Evolutionary conservation across 1,140 invertebrate species (phyloP).

Genomic region (Archivesica marissinica): DNA sequence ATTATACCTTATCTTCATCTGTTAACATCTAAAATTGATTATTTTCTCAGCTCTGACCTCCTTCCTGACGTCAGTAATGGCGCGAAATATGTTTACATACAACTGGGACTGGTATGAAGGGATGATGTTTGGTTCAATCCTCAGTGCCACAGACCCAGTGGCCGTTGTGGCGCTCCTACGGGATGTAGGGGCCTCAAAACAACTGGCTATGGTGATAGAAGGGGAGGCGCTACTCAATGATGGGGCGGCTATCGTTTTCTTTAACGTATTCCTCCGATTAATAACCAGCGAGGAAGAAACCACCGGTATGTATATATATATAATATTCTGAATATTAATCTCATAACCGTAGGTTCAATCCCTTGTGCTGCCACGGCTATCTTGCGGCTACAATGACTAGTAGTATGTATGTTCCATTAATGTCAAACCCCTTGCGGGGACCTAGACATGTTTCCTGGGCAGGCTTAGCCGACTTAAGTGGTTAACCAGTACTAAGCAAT

Average conservation of each 20-base stretch:
- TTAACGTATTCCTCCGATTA: conserved; percentile 76
- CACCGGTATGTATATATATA: conserved; percentile 59
- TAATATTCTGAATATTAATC: too few species aligned
- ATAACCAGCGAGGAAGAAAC: conserved; percentile 58
- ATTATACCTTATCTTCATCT: too few species aligned
- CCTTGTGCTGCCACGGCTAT: too few species aligned
- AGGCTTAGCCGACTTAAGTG: too few species aligned
- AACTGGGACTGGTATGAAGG: conserved; percentile 76
- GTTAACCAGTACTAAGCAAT: too few species aligned
- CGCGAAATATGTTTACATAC: conserved; percentile 79
- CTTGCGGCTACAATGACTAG: too few species aligned
- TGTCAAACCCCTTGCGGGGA: too few species aligned
- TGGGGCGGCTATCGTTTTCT: conserved; percentile 84
- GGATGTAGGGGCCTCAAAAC: conserved; percentile 83
- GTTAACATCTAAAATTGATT: too few species aligned
- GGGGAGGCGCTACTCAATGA: conserved; percentile 85
- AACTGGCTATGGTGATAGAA: conserved; percentile 83
- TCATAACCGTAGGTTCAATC: too few species aligned
- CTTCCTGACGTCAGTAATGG: conserved; percentile 80
- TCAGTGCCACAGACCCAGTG: conserved; percentile 85
- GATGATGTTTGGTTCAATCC: conserved; percentile 84
- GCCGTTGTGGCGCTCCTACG: conserved; percentile 84
- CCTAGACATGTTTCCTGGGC: too few species aligned
- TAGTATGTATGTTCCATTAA: too few species aligned
- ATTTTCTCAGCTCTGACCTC: conserved; percentile 78